These are phyloP conservation scores for Chloromyia formosa DNA, from an alignment of 2,888 invertebrate genomes.

Conservation along the genomic window DNA sequence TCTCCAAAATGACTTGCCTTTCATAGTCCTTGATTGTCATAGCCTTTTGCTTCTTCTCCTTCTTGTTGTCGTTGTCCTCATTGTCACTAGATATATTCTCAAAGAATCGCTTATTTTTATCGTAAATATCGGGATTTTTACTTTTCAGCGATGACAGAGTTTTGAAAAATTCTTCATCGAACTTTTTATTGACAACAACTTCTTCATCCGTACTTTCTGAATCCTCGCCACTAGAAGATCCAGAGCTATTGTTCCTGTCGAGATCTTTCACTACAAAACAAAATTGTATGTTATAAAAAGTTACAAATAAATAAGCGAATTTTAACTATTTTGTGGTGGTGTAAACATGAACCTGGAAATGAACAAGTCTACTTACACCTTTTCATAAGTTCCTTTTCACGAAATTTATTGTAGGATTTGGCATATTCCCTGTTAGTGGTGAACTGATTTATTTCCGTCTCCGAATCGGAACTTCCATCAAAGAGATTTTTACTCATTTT, in stretches of 20 bases:
- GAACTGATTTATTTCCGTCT: conserved; percentile 66
- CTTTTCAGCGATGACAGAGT: conserved; percentile 86
- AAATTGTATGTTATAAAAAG: not conserved
- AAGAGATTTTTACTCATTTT: conserved; percentile 65
- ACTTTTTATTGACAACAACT: conserved; percentile 58
- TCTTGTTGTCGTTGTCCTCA: conserved; percentile 47
- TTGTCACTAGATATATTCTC: conserved; percentile 59
- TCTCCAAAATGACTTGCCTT: conserved; percentile 75
- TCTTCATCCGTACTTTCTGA: conserved; percentile 58
- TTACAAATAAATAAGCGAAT: too few species aligned
- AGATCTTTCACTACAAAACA: conserved; percentile 58
- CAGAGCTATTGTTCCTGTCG: conserved; percentile 56
- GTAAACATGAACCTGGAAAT: too few species aligned
- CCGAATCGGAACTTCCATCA: conserved; percentile 68
- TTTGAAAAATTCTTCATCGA: conserved; percentile 87
- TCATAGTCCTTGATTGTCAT: conserved; percentile 83
- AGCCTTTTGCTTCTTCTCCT: conserved; percentile 67
- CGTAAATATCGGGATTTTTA: conserved; percentile 90
- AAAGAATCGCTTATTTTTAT: conserved; percentile 78
- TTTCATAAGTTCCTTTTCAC: conserved; percentile 86
- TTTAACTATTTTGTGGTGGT: too few species aligned
- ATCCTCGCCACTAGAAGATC: conserved; percentile 57
- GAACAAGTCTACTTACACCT: conserved; percentile 70
- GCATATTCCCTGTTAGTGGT: conserved; percentile 84
- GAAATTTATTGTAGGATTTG: conserved; percentile 82